Conservation (phyloP, 2,888 invertebrate genomes). For the Cerceris ruficornis region DNA sequence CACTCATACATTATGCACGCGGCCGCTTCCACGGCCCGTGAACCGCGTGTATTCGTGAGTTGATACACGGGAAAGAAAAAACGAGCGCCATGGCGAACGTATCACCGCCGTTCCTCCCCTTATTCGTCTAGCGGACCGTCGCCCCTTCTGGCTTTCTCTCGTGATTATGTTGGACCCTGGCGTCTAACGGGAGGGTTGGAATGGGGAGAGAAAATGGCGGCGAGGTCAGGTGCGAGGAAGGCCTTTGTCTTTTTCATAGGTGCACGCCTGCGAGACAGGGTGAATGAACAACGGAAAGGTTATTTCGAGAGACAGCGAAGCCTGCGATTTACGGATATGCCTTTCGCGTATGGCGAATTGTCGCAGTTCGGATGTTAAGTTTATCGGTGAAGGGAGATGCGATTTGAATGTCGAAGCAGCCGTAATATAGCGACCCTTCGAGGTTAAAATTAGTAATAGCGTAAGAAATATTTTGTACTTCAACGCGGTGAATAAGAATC, state of each 20-base stretch:
- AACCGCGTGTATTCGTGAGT: constrained; percentile 71
- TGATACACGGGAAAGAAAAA: constrained; percentile 60
- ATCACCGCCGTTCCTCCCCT: constrained; percentile 5
- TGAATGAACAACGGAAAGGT: constrained; percentile 39
- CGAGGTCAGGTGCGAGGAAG: constrained; percentile 58
- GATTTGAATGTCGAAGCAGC: no score
- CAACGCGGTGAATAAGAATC: no score
- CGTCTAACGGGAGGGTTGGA: constrained; percentile 20
- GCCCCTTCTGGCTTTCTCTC: constrained; percentile 43
- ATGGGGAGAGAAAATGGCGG: constrained; percentile 36
- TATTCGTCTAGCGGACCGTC: constrained; percentile 12
- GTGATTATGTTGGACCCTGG: constrained; percentile 56
- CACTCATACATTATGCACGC: constrained; percentile 79
- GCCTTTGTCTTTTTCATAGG: constrained; percentile 48
- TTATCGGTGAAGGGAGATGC: no score
- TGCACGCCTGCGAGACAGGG: constrained; percentile 15
- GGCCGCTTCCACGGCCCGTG: constrained; percentile 72
- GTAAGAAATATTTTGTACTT: no score
- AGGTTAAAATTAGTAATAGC: no score
- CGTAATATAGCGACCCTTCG: no score
- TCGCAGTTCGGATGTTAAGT: no score
- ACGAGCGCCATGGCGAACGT: constrained; percentile 9
- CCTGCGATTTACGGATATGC: no score
- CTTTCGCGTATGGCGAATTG: neutral
- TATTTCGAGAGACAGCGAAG: constrained; percentile 13